Percentiles rank a stretch among this genome's conserved stretches.
Conservation (phyloP, 2,113 vertebrate species). For the Balaeniceps rex region DNA sequence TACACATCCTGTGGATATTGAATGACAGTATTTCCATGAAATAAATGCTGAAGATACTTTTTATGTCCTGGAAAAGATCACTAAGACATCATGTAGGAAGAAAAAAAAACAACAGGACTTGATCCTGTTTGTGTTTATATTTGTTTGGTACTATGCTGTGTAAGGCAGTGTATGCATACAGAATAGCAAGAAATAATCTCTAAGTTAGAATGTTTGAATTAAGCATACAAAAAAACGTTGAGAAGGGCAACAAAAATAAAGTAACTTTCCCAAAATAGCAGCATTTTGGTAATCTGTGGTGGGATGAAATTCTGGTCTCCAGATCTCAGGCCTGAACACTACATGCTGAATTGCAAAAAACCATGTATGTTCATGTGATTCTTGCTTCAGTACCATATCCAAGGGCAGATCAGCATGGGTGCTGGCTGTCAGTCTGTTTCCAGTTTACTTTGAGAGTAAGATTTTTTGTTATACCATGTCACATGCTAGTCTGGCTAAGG, state of each 20-base stretch:
- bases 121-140: neutral
- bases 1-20: neutral
- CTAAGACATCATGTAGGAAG: neutral
- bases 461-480: neutral
- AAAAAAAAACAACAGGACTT: neutral
- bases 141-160: neutral
- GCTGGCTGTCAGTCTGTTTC: neutral
- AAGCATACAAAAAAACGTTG: neutral
- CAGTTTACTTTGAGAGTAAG: neutral
- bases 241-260: neutral
- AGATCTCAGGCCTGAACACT: neutral
- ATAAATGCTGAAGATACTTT: neutral
- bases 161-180: neutral
- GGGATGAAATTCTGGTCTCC: neutral
- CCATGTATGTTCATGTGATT: neutral
- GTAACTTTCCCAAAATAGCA: neutral
- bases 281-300: neutral
- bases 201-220: neutral
- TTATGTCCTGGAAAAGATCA: neutral
- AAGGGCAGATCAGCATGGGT: neutral
- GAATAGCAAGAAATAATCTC: neutral
- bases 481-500: neutral
- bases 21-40: neutral
- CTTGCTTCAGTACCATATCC: neutral
- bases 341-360: neutral